Evolutionary conservation across 2,888 invertebrate species (phyloP).

Genomic region (Cataglyphis altisquamis): DNA sequence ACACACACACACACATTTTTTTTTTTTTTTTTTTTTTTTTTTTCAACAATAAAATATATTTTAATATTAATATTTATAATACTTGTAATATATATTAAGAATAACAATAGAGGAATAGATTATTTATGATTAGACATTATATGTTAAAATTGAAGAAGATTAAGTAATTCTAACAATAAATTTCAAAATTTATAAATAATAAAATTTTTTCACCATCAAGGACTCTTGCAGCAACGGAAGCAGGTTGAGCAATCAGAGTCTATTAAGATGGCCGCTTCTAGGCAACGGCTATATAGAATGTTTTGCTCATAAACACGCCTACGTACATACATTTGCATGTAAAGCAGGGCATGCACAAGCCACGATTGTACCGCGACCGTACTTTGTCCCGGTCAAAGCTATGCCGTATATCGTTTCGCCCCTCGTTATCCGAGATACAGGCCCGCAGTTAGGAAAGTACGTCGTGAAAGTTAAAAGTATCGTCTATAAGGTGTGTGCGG

Average conservation of each 20-base stretch:
- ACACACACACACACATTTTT: not conserved
- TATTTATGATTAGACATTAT: not conserved
- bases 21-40: not conserved
- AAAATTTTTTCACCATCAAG: not conserved
- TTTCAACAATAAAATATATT: not conserved
- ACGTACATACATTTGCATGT: slow-evolving; percentile 47
- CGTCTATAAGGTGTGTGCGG: slow-evolving; percentile 31
- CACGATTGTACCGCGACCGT: slow-evolving; percentile 48
- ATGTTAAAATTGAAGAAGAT: not conserved
- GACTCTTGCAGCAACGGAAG: not conserved
- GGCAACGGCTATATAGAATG: slow-evolving; percentile 23
- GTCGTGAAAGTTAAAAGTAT: slow-evolving; percentile 59
- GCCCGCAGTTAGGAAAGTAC: slow-evolving; percentile 48
- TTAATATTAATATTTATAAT: not conserved
- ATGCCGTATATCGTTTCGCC: slow-evolving; percentile 43
- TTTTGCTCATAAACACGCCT: slow-evolving; percentile 45
- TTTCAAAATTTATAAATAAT: not conserved
- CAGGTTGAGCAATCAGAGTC: slow-evolving; percentile 39
- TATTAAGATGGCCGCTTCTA: slow-evolving; percentile 41
- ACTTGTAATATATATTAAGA: not conserved
- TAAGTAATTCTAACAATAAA: not conserved
- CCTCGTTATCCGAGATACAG: slow-evolving; percentile 53
- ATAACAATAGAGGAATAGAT: not conserved
- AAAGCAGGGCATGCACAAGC: slow-evolving; percentile 39
- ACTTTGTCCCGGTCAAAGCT: slow-evolving; percentile 50